Percentiles rank a stretch among this genome's conserved stretches.
phyloP scores from a whole-genome alignment of 2,113 vertebrate species.

The Amazona guildingii region DNA sequence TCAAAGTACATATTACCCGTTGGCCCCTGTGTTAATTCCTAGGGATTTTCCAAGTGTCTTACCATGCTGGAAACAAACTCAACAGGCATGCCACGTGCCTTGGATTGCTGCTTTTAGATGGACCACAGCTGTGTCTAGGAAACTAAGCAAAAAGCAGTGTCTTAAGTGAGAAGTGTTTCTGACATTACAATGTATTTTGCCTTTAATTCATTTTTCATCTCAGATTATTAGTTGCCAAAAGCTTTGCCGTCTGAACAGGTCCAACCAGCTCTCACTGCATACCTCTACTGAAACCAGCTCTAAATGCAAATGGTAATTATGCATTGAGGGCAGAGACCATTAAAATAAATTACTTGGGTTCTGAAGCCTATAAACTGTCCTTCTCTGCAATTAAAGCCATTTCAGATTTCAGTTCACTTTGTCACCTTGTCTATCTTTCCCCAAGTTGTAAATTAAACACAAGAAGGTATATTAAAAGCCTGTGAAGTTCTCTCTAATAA shows the following conservation, averaged over 20 bases:
- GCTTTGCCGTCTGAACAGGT: conserved; percentile 18
- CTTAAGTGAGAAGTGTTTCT: background rate
- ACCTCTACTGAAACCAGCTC: conserved; percentile 22
- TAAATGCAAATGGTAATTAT: conserved; percentile 17
- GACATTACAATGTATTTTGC: background rate
- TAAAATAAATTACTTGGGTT: conserved; percentile 64
- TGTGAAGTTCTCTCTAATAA: background rate
- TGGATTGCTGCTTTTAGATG: background rate
- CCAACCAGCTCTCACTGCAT: conserved; percentile 42
- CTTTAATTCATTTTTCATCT: conserved; percentile 3
- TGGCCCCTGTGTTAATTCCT: background rate
- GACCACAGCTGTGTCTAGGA: conserved; percentile 19
- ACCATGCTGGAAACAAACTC: background rate
- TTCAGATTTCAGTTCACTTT: conserved; percentile 54
- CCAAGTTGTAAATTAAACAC: conserved; percentile 38
- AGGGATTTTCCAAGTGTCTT: conserved; percentile 11
- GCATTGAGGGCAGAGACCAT: conserved; percentile 51
- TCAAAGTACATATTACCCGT: fast-evolving
- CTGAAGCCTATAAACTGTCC: conserved; percentile 49
- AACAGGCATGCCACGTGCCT: background rate
- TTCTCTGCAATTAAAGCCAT: conserved; percentile 61
- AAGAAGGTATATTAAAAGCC: background rate
- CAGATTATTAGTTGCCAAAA: conserved; percentile 27
- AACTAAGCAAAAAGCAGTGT: background rate
- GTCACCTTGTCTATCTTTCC: conserved; percentile 60